Percentiles rank a stretch among this genome's conserved stretches.
phyloP scores from a whole-genome alignment of 2,888 invertebrate genomes.

The Petrolisthes manimaculis region DNA sequence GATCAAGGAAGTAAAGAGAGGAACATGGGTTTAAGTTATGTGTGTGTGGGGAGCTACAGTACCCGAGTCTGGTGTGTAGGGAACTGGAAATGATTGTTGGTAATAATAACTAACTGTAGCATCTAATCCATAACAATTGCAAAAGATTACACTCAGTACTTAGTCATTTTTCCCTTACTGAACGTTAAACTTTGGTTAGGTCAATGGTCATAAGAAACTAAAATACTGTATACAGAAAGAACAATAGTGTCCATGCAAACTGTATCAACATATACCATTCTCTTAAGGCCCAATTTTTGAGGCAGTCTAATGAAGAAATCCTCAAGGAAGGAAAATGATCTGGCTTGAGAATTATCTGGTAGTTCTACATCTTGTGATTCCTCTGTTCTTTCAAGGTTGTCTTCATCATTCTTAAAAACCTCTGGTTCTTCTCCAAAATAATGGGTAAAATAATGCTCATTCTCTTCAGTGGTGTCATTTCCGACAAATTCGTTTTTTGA shows the following conservation, averaged over 20 bases:
- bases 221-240: too few relatives aligned
- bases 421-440: slow-evolving; percentile 33
- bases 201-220: too few relatives aligned
- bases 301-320: slow-evolving; percentile 53
- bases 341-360: neutral
- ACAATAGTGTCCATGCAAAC: too few relatives aligned
- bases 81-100: too few relatives aligned
- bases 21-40: too few relatives aligned
- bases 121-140: too few relatives aligned
- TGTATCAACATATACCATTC: slow-evolving; percentile 14
- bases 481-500: neutral
- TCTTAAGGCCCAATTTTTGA: slow-evolving; percentile 24
- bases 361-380: neutral
- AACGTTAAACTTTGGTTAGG: neutral
- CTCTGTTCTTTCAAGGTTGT: neutral
- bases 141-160: too few relatives aligned
- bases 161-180: too few relatives aligned
- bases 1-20: too few relatives aligned
- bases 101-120: too few relatives aligned
- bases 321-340: slow-evolving; percentile 50
- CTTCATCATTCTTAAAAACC: neutral
- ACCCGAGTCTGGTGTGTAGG: too few relatives aligned
- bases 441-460: slow-evolving; percentile 23
- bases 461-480: neutral
- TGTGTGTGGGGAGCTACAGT: too few relatives aligned